Conservation (phyloP, 2,113 vertebrate genomes). For the Microcebus jonahi region DNA sequence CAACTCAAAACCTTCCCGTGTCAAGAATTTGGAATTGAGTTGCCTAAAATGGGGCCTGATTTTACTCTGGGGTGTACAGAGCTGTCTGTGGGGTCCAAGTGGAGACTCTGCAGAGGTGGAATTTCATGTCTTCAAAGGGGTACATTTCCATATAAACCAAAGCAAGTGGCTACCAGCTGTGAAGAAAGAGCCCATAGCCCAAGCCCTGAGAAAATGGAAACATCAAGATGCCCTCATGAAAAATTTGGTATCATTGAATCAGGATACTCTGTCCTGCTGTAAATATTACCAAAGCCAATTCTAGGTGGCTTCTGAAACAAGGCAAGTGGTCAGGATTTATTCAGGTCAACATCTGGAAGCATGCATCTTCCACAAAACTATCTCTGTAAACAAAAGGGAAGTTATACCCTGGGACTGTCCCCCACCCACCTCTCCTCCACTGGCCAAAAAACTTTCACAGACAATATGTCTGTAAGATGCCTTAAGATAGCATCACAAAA, state of each 20-base stretch:
- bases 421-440: fast-evolving
- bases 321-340: constrained; percentile 18
- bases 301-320: constrained; percentile 28
- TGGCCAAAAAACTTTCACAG: background rate
- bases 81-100: background rate
- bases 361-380: background rate
- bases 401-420: background rate
- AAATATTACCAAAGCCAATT: constrained; percentile 46
- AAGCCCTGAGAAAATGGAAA: constrained; percentile 37
- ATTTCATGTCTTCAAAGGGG: background rate
- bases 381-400: background rate
- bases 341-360: constrained; percentile 39
- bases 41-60: background rate
- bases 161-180: background rate
- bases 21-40: background rate
- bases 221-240: background rate
- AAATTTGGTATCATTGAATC: background rate
- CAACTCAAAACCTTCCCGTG: background rate
- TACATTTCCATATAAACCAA: constrained; percentile 5
- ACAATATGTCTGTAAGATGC: background rate
- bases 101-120: background rate
- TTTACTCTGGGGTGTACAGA: background rate
- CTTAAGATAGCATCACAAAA: constrained; percentile 51
- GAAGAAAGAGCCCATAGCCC: background rate
- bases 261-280: background rate